These are phyloP conservation scores for Hypocryptadius cinnamomeus DNA, from an alignment of 2,113 vertebrate species.

Conservation along the genomic window DNA sequence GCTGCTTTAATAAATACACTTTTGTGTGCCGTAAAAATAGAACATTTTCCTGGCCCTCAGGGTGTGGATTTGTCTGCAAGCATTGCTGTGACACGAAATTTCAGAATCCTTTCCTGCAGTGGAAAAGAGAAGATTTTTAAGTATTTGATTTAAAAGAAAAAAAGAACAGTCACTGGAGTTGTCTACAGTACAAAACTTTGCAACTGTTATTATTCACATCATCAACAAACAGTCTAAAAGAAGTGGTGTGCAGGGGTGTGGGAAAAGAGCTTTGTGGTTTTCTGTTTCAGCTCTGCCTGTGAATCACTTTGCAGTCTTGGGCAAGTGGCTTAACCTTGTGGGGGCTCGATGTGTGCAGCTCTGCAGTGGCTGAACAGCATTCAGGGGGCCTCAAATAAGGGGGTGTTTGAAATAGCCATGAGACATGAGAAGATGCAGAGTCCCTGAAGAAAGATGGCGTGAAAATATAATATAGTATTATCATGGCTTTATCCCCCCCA, in stretches of 20 bases:
- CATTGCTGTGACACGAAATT: background rate
- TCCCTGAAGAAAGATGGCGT: background rate
- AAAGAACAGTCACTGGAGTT: background rate
- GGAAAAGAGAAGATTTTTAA: background rate
- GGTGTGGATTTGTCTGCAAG: background rate
- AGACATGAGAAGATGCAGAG: background rate
- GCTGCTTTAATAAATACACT: background rate
- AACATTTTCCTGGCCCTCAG: conserved; percentile 32
- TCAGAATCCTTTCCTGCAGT: background rate
- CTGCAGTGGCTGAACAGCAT: background rate
- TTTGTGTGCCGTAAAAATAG: background rate
- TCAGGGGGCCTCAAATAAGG: background rate
- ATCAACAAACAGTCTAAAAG: conserved; percentile 32
- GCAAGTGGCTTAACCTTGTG: conserved; percentile 22
- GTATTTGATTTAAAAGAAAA: background rate
- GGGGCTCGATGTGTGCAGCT: background rate
- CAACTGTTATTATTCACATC: conserved; percentile 34
- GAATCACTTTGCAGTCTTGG: conserved; percentile 56
- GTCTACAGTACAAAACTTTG: background rate
- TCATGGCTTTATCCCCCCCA: background rate
- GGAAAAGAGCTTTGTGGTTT: conserved; percentile 60
- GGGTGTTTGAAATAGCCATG: background rate
- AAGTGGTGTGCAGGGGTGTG: conserved; percentile 62
- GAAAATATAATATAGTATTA: background rate
- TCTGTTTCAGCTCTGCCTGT: conserved; percentile 34